Evolutionary conservation across 2,888 invertebrate genomes (phyloP).

Genomic region (Matsumyia berberina): DNA sequence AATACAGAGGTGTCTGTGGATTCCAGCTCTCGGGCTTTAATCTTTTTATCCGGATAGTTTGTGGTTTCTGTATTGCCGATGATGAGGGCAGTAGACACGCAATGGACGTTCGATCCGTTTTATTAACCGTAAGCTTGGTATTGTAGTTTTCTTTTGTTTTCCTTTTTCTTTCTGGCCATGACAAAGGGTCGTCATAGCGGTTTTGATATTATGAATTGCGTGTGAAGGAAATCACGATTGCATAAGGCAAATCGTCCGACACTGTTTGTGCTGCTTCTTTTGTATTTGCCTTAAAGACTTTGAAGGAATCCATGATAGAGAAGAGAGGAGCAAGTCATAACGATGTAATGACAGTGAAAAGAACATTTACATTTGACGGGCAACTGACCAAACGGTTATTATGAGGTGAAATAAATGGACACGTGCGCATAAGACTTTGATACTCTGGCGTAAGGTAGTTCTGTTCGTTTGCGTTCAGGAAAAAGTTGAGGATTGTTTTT

Average conservation of each 20-base stretch:
- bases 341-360: background rate
- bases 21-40: slow-evolving; percentile 35
- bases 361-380: background rate
- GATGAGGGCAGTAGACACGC: slow-evolving; percentile 50
- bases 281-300: slow-evolving; percentile 1
- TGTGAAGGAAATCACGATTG: slow-evolving; percentile 21
- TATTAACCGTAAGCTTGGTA: slow-evolving; percentile 61
- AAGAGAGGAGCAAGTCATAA: background rate
- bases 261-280: slow-evolving; percentile 9
- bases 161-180: slow-evolving; percentile 1
- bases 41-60: slow-evolving; percentile 40
- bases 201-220: slow-evolving; percentile 53
- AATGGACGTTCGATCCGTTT: slow-evolving; percentile 49
- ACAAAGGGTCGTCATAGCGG: slow-evolving; percentile 56
- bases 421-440: too few relatives aligned
- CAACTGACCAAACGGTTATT: too few relatives aligned
- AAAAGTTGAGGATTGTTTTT: too few relatives aligned
- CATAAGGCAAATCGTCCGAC: slow-evolving; percentile 11
- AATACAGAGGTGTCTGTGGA: slow-evolving; percentile 31
- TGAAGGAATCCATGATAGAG: background rate
- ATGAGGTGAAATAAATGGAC: too few relatives aligned
- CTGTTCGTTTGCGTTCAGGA: too few relatives aligned
- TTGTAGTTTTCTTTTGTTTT: slow-evolving; percentile 12
- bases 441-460: too few relatives aligned
- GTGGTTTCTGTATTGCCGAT: slow-evolving; percentile 11